A percentile compares a stretch with the other conserved stretches of the same genome.
Conservation (phyloP, 2,113 vertebrate genomes). For the Nibea albiflora region DNA sequence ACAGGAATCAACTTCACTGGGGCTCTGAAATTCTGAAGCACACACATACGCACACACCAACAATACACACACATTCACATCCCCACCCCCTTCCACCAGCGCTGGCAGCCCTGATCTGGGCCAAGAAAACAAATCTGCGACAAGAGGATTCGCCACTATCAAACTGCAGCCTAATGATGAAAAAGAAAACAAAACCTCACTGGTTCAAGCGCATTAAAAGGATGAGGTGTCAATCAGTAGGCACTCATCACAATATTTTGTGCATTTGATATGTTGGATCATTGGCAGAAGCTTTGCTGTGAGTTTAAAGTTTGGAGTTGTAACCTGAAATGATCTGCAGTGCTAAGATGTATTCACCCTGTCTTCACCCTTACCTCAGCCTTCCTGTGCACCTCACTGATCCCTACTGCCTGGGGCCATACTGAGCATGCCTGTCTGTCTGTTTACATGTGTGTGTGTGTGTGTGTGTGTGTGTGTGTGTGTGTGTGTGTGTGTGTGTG, state of each 20-base stretch:
- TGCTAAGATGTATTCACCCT: conserved; percentile 32
- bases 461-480: not conserved
- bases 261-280: not conserved
- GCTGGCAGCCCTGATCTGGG: conserved; percentile 30
- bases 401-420: conserved; percentile 54
- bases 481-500: conserved; percentile 1
- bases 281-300: not conserved
- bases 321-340: conserved; percentile 57
- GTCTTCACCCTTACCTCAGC: conserved; percentile 58
- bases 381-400: conserved; percentile 57
- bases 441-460: not conserved
- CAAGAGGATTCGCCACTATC: conserved; percentile 40
- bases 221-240: conserved; percentile 18
- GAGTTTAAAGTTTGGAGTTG: conserved; percentile 10
- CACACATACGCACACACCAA: conserved; percentile 12
- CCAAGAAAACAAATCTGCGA: conserved; percentile 58
- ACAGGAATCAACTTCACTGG: conserved; percentile 75
- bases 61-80: not conserved
- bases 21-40: conserved; percentile 45
- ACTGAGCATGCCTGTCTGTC: conserved; percentile 32
- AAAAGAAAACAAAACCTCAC: conserved; percentile 15
- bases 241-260: not conserved
- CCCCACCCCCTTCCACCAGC: not conserved
- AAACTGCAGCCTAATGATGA: conserved; percentile 42
- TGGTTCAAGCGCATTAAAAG: conserved; percentile 22